Evolutionary conservation across 2,113 vertebrate genomes (phyloP).

Genomic region (Gasterosteus aculeatus): DNA sequence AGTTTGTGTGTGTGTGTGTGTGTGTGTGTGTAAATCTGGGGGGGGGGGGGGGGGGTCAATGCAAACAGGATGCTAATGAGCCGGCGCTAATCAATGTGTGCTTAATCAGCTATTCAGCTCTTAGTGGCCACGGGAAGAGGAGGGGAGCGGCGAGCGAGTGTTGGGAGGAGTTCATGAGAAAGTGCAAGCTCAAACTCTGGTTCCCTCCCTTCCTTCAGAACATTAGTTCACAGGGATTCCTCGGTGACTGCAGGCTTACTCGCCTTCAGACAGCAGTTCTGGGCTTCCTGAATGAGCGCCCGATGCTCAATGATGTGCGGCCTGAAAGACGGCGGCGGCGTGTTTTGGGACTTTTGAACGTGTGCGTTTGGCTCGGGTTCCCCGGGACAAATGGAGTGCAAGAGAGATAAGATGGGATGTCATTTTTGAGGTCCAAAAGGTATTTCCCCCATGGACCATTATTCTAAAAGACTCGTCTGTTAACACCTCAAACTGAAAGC

Average conservation of each 20-base stretch:
- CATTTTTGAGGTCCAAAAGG: not conserved
- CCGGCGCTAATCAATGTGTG: conserved; percentile 85
- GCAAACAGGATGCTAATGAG: conserved; percentile 90
- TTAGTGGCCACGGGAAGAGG: conserved; percentile 51
- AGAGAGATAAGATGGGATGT: not conserved
- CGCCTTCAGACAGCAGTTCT: conserved; percentile 28
- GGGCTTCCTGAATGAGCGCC: not conserved
- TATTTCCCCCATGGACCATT: no score
- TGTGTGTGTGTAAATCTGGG: conserved; percentile 4
- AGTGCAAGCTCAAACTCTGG: conserved; percentile 75
- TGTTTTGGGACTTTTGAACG: not conserved
- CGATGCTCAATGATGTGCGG: not conserved
- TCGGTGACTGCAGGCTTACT: conserved; percentile 63
- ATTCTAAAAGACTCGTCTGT: not conserved
- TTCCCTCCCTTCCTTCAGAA: conserved; percentile 71
- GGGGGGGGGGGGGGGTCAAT: conserved; percentile 55
- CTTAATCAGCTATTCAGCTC: conserved; percentile 87
- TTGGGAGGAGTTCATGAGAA: conserved; percentile 78
- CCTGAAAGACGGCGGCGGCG: conserved; percentile 13
- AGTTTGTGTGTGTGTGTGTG: conserved; percentile 23
- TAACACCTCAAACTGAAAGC: not conserved
- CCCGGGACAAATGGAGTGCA: not conserved
- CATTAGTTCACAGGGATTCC: conserved; percentile 53
- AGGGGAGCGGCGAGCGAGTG: conserved; percentile 48
- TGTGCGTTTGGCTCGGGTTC: not conserved